Conservation (phyloP, 2,797 vertebrate species). For the Sebastolobus alascanus region DNA sequence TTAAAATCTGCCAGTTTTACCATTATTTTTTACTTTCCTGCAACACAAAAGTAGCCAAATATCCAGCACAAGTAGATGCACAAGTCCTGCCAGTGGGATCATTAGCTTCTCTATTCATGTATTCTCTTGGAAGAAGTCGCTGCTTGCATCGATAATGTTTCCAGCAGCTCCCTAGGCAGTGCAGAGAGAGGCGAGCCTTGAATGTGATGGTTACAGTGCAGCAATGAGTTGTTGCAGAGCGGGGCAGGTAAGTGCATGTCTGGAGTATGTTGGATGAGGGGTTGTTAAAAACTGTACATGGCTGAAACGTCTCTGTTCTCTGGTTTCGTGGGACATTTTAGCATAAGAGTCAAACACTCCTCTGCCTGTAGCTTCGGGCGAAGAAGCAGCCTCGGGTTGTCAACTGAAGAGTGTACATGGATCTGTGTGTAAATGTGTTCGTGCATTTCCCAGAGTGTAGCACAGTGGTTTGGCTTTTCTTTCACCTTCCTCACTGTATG, state of each 20-base stretch:
- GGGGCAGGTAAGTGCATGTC: conserved; percentile 88
- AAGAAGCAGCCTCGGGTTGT: not conserved
- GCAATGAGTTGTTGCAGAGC: conserved; percentile 70
- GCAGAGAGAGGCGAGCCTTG: conserved; percentile 43
- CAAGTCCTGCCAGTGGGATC: conserved; percentile 9
- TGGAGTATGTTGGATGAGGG: conserved; percentile 79
- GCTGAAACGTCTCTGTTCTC: conserved; percentile 56
- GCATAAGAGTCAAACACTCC: conserved; percentile 19
- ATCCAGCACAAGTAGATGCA: conserved; percentile 17
- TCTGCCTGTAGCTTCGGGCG: conserved; percentile 6
- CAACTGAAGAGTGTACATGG: not conserved
- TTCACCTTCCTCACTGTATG: not conserved
- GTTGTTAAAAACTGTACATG: conserved; percentile 77
- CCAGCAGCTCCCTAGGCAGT: conserved; percentile 54
- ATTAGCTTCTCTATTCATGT: conserved; percentile 46
- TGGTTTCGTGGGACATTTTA: conserved; percentile 29
- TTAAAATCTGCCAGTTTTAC: conserved; percentile 1
- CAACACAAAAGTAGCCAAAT: not conserved
- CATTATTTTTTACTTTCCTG: not conserved
- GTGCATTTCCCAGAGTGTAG: not conserved
- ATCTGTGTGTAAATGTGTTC: conserved; percentile 1
- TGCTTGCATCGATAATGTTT: conserved; percentile 64
- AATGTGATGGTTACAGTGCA: conserved; percentile 76
- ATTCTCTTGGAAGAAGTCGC: conserved; percentile 58
- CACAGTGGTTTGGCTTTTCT: conserved; percentile 4